Evolutionary conservation across 2,888 invertebrate species (phyloP).

Genomic region (Drosophila histrio): DNA sequence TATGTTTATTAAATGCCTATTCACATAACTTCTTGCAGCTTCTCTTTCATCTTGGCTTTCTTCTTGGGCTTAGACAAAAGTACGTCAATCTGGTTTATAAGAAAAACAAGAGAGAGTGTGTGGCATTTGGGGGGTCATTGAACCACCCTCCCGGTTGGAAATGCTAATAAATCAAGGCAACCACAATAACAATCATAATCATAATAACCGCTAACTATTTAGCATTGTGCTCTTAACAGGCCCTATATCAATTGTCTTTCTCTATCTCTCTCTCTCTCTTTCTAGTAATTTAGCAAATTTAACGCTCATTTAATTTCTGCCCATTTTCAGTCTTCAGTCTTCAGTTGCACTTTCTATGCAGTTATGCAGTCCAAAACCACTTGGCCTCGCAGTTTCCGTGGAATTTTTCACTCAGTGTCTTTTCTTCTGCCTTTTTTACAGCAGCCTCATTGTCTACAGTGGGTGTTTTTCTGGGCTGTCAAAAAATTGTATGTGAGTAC

Average conservation of each 20-base stretch:
- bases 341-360: constrained; percentile 50
- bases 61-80: background rate
- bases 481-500: constrained; percentile 17
- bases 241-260: constrained; percentile 32
- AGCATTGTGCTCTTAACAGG: constrained; percentile 39
- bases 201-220: constrained; percentile 32
- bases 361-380: constrained; percentile 19
- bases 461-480: constrained; percentile 31
- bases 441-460: constrained; percentile 60
- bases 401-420: constrained; percentile 24
- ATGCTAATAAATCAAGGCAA: constrained; percentile 34
- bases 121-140: constrained; percentile 21
- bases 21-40: constrained; percentile 15
- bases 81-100: constrained; percentile 14
- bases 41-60: constrained; percentile 6
- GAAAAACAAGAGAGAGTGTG: background rate
- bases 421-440: constrained; percentile 10
- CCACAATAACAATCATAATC: constrained; percentile 9
- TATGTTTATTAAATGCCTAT: background rate
- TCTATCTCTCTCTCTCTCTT: background rate
- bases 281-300: constrained; percentile 50
- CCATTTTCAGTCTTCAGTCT: background rate
- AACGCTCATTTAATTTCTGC: constrained; percentile 62
- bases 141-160: constrained; percentile 20
- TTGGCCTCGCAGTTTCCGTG: constrained; percentile 32